Evolutionary conservation across 2,888 invertebrate genomes (phyloP), one percentile per base, ranked within the genome.

Genomic region (Ichneumoninae sp.): DNA sequence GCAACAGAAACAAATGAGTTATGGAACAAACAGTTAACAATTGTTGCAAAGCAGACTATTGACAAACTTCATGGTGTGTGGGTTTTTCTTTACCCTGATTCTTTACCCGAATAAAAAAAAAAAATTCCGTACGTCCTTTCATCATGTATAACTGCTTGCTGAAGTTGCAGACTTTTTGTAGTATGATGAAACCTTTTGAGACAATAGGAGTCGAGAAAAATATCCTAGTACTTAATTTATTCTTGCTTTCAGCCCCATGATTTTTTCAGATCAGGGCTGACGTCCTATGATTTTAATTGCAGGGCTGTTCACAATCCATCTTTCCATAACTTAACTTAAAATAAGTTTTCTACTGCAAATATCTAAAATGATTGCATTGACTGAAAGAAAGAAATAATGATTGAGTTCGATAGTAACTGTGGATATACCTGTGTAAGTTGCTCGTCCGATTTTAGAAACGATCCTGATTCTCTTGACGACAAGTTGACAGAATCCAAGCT

Each of bases 371-470:
- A 4, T 47, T 57, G 10, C 3, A 26, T 13, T 57, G 10, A 26
- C 26, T 26, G 62, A 6, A 33, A 62, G 16, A 60, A 26, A 30
- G 3, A 30, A 16, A 33, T 4, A 3, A 33, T 62, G 1, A 62
- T 57, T n/a, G 30, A 62, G 30, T 33, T 33, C 1, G 16, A 30
- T 62, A 33, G 26, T 30, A n/a, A 30, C n/a, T 52, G 40, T 22
- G 8, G 4, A 47, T n/a, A 44, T 86, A 92, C 91, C 86, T 89
- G 90, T 57, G 85, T 81, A 47, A 89, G 88, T 26, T 89, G 90
- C 75, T 91, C 92, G 3, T 91, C 92, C 0, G 81, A 71, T 86
- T 92, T 92, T 19, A 83, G 86, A 3, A 83, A 54, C 54, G 81
- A 86, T 65, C 80, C 82, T 13, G 86, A 85, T n/a, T 91, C 90